Evolutionary conservation across 2,888 invertebrate genomes (phyloP).

Genomic region (Ormyrus thymus): DNA sequence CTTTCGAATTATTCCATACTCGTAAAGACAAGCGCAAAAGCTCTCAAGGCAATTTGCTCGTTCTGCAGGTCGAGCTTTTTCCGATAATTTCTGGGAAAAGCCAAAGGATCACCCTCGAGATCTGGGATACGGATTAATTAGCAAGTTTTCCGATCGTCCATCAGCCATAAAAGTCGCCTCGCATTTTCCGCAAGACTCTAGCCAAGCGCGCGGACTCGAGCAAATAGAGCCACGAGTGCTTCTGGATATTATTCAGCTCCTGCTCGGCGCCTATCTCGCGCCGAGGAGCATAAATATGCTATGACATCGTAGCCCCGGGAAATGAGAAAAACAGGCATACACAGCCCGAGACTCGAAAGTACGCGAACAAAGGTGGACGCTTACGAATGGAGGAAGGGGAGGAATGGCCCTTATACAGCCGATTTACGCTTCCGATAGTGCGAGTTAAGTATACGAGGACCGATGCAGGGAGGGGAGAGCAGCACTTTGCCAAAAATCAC

Average conservation of each 20-base stretch:
- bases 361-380: too few relatives aligned
- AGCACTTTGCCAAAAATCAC: slow-evolving; percentile 27
- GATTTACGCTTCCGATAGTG: slow-evolving; percentile 40
- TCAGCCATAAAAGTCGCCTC: neutral
- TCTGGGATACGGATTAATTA: slow-evolving; percentile 17
- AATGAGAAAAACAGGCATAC: slow-evolving; percentile 18
- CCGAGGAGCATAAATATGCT: neutral
- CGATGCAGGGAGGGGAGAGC: neutral
- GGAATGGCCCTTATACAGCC: slow-evolving; percentile 1
- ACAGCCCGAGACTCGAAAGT: neutral
- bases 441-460: slow-evolving; percentile 12
- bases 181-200: slow-evolving; percentile 8
- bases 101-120: too few relatives aligned
- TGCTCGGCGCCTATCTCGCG: slow-evolving; percentile 4
- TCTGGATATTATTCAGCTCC: too few relatives aligned
- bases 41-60: too few relatives aligned
- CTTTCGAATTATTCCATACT: too few relatives aligned
- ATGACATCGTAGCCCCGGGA: neutral
- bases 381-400: neutral
- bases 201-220: neutral
- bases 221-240: neutral
- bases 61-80: too few relatives aligned
- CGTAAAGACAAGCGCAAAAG: too few relatives aligned
- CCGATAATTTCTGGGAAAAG: neutral
- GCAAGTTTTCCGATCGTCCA: neutral